Conservation (phyloP, 2,888 invertebrate genomes). For the Pristionchus japonicus region DNA sequence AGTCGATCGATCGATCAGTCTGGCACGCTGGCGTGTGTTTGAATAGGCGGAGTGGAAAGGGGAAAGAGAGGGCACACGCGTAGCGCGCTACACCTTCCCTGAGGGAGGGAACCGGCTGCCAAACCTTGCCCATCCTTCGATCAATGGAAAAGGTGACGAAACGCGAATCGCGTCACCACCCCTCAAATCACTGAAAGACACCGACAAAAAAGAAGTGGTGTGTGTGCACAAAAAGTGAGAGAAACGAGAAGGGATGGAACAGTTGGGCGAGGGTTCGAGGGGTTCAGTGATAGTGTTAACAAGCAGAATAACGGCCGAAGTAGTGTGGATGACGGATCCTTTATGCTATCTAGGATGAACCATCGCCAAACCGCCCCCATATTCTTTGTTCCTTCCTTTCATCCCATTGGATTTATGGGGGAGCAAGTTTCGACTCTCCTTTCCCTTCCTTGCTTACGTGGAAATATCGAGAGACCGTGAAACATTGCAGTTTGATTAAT, state of each 20-base stretch:
- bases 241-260: not conserved
- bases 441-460: constrained; percentile 13
- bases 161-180: not conserved
- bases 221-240: constrained; percentile 27
- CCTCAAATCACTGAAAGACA: not conserved
- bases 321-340: constrained; percentile 1
- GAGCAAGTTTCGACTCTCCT: not conserved
- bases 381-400: not conserved
- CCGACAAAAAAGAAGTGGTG: not conserved
- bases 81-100: not conserved
- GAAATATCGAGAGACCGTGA: not conserved
- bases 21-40: constrained; percentile 21
- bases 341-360: not conserved
- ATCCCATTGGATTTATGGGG: not conserved
- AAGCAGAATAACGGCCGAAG: not conserved
- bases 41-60: not conserved
- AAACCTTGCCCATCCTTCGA: not conserved
- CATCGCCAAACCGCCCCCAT: not conserved
- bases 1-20: constrained; percentile 13
- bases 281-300: not conserved
- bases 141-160: not conserved
- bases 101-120: not conserved
- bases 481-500: not conserved
- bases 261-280: not conserved
- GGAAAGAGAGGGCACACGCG: not conserved